Evolutionary conservation across 1,140 invertebrate genomes (phyloP).

Genomic region (Drosophila navojoa): DNA sequence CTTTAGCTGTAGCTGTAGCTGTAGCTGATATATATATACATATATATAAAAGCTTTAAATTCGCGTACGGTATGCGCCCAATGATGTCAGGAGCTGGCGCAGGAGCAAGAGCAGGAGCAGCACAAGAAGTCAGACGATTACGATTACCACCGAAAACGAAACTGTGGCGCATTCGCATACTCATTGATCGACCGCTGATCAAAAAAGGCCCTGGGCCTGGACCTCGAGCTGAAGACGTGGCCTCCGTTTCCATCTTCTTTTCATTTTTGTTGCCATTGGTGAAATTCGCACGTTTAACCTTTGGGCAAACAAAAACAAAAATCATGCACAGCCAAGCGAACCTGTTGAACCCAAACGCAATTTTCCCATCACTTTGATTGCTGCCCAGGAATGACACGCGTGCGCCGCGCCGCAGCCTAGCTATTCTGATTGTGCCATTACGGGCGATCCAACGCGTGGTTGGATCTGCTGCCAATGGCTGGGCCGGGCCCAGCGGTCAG

Average conservation of each 20-base stretch:
- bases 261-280: slow-evolving; percentile 47
- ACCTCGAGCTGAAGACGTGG: slow-evolving; percentile 34
- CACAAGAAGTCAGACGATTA: slow-evolving; percentile 71
- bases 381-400: slow-evolving; percentile 79
- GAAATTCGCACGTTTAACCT: slow-evolving; percentile 83
- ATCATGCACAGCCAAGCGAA: slow-evolving; percentile 57
- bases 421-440: slow-evolving; percentile 53
- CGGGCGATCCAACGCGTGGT: slow-evolving; percentile 45
- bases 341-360: slow-evolving; percentile 81
- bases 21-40: slow-evolving; percentile 20
- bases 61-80: slow-evolving; percentile 70
- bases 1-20: slow-evolving; percentile 55
- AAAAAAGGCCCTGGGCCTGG: slow-evolving; percentile 35
- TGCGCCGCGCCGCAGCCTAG: slow-evolving; percentile 54
- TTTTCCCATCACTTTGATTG: slow-evolving; percentile 84
- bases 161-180: slow-evolving; percentile 44
- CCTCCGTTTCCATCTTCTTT: not conserved
- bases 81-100: slow-evolving; percentile 43
- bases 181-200: slow-evolving; percentile 49
- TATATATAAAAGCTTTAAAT: slow-evolving; percentile 50
- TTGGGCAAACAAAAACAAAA: slow-evolving; percentile 64
- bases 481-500: slow-evolving; percentile 19
- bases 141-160: slow-evolving; percentile 76
- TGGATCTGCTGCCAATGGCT: slow-evolving; percentile 61
- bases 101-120: slow-evolving; percentile 40